These are phyloP conservation scores for Pectinophora gossypiella DNA, from an alignment of 1,140 invertebrate species.

Conservation along the genomic window DNA sequence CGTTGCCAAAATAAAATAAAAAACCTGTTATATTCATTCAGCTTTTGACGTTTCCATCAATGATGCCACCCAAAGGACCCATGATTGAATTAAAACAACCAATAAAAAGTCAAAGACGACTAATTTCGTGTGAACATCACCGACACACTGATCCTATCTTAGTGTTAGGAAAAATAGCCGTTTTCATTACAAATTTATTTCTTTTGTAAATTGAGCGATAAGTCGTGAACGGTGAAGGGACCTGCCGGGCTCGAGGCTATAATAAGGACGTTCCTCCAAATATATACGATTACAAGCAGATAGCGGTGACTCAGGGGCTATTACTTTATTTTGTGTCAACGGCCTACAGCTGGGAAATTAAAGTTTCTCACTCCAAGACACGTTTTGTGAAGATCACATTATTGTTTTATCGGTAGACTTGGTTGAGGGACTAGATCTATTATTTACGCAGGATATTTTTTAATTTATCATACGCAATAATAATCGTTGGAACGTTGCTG, in stretches of 20 bases:
- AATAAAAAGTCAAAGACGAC: background rate
- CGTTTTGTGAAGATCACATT: no score
- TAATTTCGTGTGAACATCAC: background rate
- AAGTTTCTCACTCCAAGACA: background rate
- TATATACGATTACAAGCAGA: conserved; percentile 50
- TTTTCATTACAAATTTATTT: conserved; percentile 61
- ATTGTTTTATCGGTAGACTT: no score
- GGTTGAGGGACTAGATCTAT: no score
- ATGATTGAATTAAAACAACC: background rate
- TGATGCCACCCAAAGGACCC: background rate
- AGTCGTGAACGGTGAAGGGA: conserved; percentile 40
- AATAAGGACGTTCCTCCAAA: conserved; percentile 46
- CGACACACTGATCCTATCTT: conserved; percentile 2
- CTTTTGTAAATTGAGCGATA: conserved; percentile 60
- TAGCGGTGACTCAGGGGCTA: conserved; percentile 21
- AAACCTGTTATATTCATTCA: no score
- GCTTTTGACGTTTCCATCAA: background rate
- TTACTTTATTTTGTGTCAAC: conserved; percentile 37
- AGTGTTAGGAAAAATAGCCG: conserved; percentile 3
- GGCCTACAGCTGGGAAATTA: conserved; percentile 7
- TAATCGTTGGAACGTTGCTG: no score
- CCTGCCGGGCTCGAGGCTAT: conserved; percentile 36
- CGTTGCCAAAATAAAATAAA: no score
- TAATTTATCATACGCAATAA: no score
- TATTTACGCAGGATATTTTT: no score